Evolutionary conservation across 2,797 vertebrate genomes (phyloP).

Genomic region (Babyrousa celebensis): DNA sequence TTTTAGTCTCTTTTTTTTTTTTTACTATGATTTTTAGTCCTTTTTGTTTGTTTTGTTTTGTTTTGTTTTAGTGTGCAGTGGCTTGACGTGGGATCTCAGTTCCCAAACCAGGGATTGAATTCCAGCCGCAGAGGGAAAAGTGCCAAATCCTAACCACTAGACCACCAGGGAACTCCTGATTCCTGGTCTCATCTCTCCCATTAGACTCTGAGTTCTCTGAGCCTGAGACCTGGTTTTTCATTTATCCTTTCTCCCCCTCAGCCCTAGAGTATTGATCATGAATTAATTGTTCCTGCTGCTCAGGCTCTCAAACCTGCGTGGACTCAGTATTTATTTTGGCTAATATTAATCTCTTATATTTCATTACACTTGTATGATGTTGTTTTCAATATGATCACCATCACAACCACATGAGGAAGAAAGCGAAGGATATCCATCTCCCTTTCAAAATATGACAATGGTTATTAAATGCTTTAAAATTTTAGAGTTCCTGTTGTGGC

Average conservation of each 20-base stretch:
- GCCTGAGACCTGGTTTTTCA: not conserved
- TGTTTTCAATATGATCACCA: not conserved
- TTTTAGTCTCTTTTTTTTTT: not conserved
- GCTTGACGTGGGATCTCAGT: no score
- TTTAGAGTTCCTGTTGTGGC: no score
- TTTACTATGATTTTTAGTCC: not conserved
- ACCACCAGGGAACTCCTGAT: no score
- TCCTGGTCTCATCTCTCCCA: no score
- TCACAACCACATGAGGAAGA: not conserved
- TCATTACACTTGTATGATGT: not conserved
- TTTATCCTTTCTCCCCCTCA: not conserved
- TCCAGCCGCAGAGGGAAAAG: no score
- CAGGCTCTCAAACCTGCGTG: not conserved
- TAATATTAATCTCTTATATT: not conserved
- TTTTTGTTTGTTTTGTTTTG: no score
- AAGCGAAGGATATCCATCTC: not conserved
- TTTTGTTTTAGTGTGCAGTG: no score
- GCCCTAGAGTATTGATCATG: not conserved
- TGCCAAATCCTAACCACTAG: no score
- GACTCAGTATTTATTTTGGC: not conserved
- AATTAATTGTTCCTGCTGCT: not conserved
- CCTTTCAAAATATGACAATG: not conserved
- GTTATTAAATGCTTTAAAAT: not conserved
- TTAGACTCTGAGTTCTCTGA: not conserved
- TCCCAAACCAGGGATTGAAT: no score